These are phyloP conservation scores for Ceyx margarethae DNA, from an alignment of 2,113 vertebrate genomes.

Conservation along the genomic window DNA sequence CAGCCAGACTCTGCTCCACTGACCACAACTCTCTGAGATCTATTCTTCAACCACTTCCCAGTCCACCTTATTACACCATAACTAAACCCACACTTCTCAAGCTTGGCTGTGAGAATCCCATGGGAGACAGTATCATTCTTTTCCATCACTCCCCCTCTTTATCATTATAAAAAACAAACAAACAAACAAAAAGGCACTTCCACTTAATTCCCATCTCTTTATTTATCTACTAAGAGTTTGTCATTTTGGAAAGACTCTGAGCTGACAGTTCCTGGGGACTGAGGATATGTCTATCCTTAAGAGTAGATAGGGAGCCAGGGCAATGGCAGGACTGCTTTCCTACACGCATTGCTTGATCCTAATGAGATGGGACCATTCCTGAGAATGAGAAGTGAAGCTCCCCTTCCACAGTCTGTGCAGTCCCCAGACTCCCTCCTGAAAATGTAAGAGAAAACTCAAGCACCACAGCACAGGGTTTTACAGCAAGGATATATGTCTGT, in stretches of 20 bases:
- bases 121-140: too few relatives aligned
- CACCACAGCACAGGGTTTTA: background rate
- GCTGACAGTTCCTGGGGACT: slow-evolving; percentile 4
- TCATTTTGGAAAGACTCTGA: slow-evolving; percentile 27
- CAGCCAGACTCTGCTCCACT: too few relatives aligned
- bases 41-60: too few relatives aligned
- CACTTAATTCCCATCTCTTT: slow-evolving; percentile 13
- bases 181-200: background rate
- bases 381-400: background rate
- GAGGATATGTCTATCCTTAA: background rate
- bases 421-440: background rate
- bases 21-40: too few relatives aligned
- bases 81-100: too few relatives aligned
- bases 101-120: too few relatives aligned
- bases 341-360: background rate
- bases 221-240: slow-evolving; percentile 2
- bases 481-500: background rate
- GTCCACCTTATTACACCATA: too few relatives aligned
- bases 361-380: background rate
- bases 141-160: background rate
- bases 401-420: background rate
- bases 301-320: background rate
- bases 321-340: background rate
- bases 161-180: background rate
- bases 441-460: background rate